phyloP scores from a whole-genome alignment of 2,888 invertebrate species.

The Rhagophthalmus giganteus region DNA sequence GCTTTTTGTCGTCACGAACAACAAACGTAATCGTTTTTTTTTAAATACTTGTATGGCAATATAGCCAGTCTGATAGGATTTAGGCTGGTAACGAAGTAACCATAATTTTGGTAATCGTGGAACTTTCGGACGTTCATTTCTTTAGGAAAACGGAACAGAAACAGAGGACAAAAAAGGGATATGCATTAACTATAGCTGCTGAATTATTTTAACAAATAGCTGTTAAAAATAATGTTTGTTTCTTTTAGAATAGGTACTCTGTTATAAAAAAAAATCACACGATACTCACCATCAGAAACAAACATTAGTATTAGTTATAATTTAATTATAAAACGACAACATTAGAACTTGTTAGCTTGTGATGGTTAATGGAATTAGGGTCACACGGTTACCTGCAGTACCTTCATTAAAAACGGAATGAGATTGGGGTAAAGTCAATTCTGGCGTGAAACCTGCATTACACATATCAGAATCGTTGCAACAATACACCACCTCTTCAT shows the following conservation, averaged over 20 bases:
- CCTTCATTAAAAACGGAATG: slow-evolving; percentile 24
- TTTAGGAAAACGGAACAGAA: slow-evolving; percentile 36
- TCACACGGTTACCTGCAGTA: slow-evolving; percentile 41
- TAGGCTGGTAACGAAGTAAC: slow-evolving; percentile 1
- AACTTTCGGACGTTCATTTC: neutral
- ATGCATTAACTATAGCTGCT: slow-evolving; percentile 5
- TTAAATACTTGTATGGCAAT: slow-evolving; percentile 4
- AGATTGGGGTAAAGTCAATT: slow-evolving; percentile 29
- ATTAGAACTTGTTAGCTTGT: slow-evolving; percentile 33
- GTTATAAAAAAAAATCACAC: slow-evolving; percentile 17
- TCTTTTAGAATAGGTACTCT: slow-evolving; percentile 2
- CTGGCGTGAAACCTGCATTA: slow-evolving; percentile 54
- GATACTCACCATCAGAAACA: slow-evolving; percentile 16
- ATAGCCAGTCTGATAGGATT: slow-evolving; percentile 6
- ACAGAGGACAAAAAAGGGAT: slow-evolving; percentile 2
- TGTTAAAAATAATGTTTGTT: slow-evolving; percentile 4
- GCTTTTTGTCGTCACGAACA: no score
- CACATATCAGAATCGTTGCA: slow-evolving; percentile 64
- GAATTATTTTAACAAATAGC: slow-evolving; percentile 7
- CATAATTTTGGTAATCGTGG: slow-evolving; percentile 2
- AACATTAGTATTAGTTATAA: slow-evolving; percentile 13
- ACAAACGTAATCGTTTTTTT: no score
- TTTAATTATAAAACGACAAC: slow-evolving; percentile 25
- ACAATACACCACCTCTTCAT: slow-evolving; percentile 49
- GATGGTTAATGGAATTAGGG: slow-evolving; percentile 24